Percentiles rank a stretch among this genome's conserved stretches.
Evolutionary conservation across 2,888 invertebrate species (phyloP).

Genomic region (Leistus spinibarbis): DNA sequence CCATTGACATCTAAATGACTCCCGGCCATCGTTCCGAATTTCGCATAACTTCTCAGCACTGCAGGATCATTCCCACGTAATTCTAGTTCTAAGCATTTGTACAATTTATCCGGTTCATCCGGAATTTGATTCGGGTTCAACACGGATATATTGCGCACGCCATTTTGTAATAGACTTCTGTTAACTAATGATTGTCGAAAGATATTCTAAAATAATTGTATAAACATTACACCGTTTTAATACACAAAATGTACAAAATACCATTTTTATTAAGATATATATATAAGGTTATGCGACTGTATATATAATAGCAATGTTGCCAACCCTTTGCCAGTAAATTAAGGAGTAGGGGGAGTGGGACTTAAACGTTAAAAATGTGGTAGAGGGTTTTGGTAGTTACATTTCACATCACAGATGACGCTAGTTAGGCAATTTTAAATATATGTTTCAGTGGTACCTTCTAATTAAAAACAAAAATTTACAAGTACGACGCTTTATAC

Average conservation of each 20-base stretch:
- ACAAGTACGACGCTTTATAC: no score
- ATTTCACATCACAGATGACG: no score
- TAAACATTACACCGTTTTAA: not conserved
- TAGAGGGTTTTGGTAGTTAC: no score
- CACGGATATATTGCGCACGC: not conserved
- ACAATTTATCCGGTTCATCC: conserved; percentile 74
- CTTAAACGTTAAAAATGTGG: no score
- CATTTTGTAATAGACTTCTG: not conserved
- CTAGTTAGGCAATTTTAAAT: no score
- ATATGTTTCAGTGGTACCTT: no score
- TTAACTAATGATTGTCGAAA: not conserved
- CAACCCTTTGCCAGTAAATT: no score
- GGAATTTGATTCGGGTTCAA: conserved; percentile 23
- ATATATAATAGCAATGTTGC: no score
- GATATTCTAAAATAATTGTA: conserved; percentile 15
- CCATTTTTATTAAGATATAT: not conserved
- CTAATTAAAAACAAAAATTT: no score
- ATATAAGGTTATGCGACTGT: not conserved
- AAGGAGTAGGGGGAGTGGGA: no score
- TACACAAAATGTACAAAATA: not conserved
- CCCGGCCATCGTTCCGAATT: conserved; percentile 83
- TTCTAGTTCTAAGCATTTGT: conserved; percentile 82
- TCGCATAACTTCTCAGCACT: conserved; percentile 86
- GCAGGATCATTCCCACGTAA: conserved; percentile 85
- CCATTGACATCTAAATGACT: conserved; percentile 78